These are phyloP conservation scores for Erpornis zantholeuca DNA, from an alignment of 2,113 vertebrate species.

Conservation along the genomic window DNA sequence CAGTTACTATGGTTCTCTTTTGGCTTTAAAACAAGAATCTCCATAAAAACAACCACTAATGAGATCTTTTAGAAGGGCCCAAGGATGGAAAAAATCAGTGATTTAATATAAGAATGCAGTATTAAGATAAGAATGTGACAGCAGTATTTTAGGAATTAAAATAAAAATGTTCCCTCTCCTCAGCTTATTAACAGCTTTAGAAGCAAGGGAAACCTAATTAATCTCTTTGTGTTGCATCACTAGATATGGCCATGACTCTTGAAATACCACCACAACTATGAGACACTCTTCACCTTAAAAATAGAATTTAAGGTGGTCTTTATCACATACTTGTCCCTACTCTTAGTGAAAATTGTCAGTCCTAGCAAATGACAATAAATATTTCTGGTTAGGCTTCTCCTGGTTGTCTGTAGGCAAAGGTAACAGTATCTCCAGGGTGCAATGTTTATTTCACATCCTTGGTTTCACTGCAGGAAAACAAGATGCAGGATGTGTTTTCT, in stretches of 20 bases:
- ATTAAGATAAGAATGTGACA: not conserved
- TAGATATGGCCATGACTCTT: not conserved
- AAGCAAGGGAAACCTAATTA: not conserved
- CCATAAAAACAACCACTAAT: slow-evolving; percentile 5
- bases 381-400: not conserved
- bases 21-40: slow-evolving; percentile 42
- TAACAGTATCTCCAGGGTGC: not conserved
- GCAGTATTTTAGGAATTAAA: not conserved
- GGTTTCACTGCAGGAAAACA: not conserved
- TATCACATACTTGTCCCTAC: not conserved
- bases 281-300: not conserved
- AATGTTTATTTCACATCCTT: not conserved
- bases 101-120: not conserved
- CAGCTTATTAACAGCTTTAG: not conserved
- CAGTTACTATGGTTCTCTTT: slow-evolving; percentile 54
- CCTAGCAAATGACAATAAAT: not conserved
- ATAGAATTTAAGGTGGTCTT: not conserved
- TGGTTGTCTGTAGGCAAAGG: slow-evolving; percentile 7
- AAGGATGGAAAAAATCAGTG: not conserved
- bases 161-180: not conserved
- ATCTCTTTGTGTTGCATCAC: not conserved
- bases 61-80: not conserved
- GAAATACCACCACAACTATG: not conserved
- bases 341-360: not conserved
- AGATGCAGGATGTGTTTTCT: not conserved